These are phyloP conservation scores for Pseudomugil tenellus DNA, from an alignment of 2,797 vertebrate genomes.

Conservation along the genomic window DNA sequence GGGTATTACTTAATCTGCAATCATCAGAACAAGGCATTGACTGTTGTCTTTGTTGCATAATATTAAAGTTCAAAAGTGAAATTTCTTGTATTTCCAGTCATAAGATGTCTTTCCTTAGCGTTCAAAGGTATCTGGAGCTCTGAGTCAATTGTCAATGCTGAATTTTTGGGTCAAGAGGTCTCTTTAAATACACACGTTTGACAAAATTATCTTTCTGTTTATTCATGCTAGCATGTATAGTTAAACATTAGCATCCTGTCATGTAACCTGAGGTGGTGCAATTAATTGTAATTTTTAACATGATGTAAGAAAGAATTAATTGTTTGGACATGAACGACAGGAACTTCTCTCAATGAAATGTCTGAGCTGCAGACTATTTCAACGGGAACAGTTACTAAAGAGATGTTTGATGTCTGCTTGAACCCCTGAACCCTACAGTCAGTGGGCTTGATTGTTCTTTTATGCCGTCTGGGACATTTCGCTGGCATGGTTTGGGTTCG, in stretches of 20 bases:
- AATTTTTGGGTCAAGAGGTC: conserved; percentile 27
- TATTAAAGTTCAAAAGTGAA: conserved; percentile 69
- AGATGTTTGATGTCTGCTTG: neutral
- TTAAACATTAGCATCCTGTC: neutral
- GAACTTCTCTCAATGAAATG: neutral
- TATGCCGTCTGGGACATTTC: neutral
- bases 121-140: conserved; percentile 38
- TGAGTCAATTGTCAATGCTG: conserved; percentile 32
- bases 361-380: neutral
- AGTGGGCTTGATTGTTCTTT: neutral
- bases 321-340: neutral
- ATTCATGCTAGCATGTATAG: neutral
- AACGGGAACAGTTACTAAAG: neutral
- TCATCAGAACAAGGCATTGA: conserved; percentile 59
- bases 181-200: conserved; percentile 11
- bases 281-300: neutral
- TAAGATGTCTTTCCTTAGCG: conserved; percentile 35
- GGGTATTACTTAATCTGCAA: conserved; percentile 68
- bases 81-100: conserved; percentile 59
- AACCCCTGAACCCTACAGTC: conserved; percentile 5
- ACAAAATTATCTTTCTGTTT: conserved; percentile 6
- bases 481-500: neutral
- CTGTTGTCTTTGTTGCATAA: conserved; percentile 36
- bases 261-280: neutral
- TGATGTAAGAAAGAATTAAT: neutral